Conservation (phyloP, 1,140 invertebrate genomes). For the Ceratitis capitata region DNA sequence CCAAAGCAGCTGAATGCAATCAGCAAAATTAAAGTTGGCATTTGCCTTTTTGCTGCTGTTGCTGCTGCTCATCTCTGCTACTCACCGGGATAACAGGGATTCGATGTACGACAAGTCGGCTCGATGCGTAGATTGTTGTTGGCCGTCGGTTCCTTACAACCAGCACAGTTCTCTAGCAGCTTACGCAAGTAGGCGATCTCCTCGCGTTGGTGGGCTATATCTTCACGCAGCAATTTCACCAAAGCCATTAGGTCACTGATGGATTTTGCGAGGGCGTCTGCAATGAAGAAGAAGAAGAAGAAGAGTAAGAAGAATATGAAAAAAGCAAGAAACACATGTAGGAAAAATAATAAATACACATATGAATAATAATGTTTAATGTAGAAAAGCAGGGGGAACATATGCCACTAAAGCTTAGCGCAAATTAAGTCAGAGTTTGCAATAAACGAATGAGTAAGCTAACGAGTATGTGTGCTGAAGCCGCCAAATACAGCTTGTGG, state of each 20-base stretch:
- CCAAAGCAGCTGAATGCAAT: background rate
- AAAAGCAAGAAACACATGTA: constrained; percentile 44
- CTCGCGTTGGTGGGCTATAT: constrained; percentile 76
- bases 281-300: constrained; percentile 48
- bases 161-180: constrained; percentile 81
- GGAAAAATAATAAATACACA: constrained; percentile 45
- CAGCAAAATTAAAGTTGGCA: constrained; percentile 1
- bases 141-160: constrained; percentile 68
- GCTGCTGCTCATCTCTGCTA: too few relatives aligned
- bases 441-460: background rate
- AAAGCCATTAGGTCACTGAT: constrained; percentile 79
- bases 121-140: constrained; percentile 58
- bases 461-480: background rate
- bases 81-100: constrained; percentile 80
- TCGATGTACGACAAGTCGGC: constrained; percentile 61
- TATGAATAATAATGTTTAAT: background rate
- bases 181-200: constrained; percentile 77
- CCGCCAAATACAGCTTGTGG: background rate
- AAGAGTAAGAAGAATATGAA: constrained; percentile 43
- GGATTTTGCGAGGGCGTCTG: constrained; percentile 74
- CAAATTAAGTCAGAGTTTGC: constrained; percentile 23
- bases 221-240: constrained; percentile 75
- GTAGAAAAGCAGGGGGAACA: too few relatives aligned
- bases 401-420: background rate
- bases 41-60: too few relatives aligned